Base-by-base conservation (phyloP, 2,797 vertebrate species). In the Notolepis coatsorum region DNA sequence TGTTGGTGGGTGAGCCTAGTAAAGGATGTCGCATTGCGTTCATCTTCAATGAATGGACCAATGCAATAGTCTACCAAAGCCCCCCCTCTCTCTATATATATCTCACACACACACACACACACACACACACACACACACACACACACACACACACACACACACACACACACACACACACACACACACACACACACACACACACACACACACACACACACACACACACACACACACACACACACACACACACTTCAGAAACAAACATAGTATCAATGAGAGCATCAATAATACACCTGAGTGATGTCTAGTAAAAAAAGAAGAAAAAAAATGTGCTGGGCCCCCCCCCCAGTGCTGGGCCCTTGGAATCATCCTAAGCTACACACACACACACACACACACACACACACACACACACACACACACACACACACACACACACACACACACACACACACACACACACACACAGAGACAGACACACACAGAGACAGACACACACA, bases 391-490 rank as follows among this genome's bases (percentile, higher is more conserved):
- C 23, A 18, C 23, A 28, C n/a, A 12, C 35, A 55, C 37, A 20
- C 37, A 55, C 52, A 30, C 35, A 28, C 35, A 37, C 49, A 51
- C 30, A 20, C 18, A 21, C 49, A 35, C 49, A 20, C 49, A 33
- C 30, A 51, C 48, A 53, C 51, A 39, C 13, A 54, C 48, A 51
- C 17, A 51, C 18, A 33, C 49, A 30, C 6, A 51, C 9, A 35
- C 28, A 15, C 10, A 9, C 31, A 37, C 18, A 24, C 18, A 21
- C 18, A 52, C 9, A 52, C 1, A 37, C 18, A 28, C 6, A 30
- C 25, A 28, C 13, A 33, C 39, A 49, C 12, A 7, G 5, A 39
- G 12, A 20, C 25, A 41, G 37, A 28, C 10, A 10, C 9, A 23
- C 21, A 25, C 23, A 48, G 4, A 17, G 13, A 15, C n/a, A 8